Evolutionary conservation across 2,113 vertebrate species (phyloP).

Genomic region (Ammospiza nelsoni): DNA sequence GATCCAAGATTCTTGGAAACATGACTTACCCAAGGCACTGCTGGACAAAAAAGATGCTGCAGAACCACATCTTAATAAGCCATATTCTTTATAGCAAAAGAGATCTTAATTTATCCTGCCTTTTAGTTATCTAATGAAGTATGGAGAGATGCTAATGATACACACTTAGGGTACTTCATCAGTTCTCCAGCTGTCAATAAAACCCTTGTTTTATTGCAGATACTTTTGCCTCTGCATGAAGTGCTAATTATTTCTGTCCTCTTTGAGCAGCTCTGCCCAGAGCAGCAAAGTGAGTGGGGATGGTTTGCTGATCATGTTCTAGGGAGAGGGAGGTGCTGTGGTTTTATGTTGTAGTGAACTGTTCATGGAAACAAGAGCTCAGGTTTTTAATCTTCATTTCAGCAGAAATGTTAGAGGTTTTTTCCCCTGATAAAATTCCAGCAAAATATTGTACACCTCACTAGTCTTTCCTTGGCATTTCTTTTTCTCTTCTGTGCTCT

Average conservation of each 20-base stretch:
- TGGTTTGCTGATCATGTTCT: background rate
- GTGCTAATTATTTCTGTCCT: background rate
- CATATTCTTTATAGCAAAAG: background rate
- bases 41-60: background rate
- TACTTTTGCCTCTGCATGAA: conserved; percentile 28
- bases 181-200: conserved; percentile 39
- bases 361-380: background rate
- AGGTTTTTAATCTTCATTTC: background rate
- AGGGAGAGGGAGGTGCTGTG: background rate
- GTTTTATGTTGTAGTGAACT: background rate
- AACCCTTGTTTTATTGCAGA: conserved; percentile 1
- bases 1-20: background rate
- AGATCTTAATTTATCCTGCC: conserved; percentile 6
- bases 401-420: background rate
- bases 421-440: background rate
- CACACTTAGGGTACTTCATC: background rate
- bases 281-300: background rate
- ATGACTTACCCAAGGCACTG: background rate
- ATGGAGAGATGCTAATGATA: conserved; percentile 27
- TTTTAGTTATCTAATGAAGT: conserved; percentile 38
- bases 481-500: background rate
- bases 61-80: background rate
- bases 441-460: background rate
- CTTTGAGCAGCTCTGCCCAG: background rate
- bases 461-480: background rate